A percentile compares a stretch with the other conserved stretches of the same genome.
Evolutionary conservation across 2,888 invertebrate genomes (phyloP).

Genomic region (Lordiphosa andalusiaca): DNA sequence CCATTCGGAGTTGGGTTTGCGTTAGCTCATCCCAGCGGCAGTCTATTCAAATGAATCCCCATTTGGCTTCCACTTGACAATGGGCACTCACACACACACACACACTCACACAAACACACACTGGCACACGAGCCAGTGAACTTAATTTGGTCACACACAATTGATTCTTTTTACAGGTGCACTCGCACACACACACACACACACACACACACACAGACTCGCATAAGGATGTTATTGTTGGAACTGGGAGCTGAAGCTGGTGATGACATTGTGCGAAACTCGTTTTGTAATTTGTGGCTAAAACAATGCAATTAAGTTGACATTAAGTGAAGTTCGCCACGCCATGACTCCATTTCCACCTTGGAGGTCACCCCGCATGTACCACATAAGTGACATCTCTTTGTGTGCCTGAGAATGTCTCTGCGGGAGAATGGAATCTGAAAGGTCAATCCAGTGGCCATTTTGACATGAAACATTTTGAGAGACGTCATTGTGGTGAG

Average conservation of each 20-base stretch:
- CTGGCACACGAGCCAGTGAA: slow-evolving; percentile 62
- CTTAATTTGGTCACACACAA: slow-evolving; percentile 79
- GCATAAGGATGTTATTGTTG: slow-evolving; percentile 46
- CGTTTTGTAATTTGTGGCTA: slow-evolving; percentile 76
- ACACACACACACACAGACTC: slow-evolving; percentile 7
- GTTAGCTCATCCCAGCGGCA: slow-evolving; percentile 28
- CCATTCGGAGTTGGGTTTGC: neutral
- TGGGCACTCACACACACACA: slow-evolving; percentile 29
- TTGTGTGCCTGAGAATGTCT: neutral
- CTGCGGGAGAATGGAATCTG: slow-evolving; percentile 53
- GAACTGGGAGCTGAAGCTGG: slow-evolving; percentile 26
- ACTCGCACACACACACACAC: slow-evolving; percentile 24
- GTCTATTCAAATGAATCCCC: slow-evolving; percentile 71
- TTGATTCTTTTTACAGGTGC: slow-evolving; percentile 72
- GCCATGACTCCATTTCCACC: slow-evolving; percentile 14
- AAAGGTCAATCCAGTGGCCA: slow-evolving; percentile 46
- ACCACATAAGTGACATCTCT: slow-evolving; percentile 13
- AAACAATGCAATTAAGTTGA: slow-evolving; percentile 77
- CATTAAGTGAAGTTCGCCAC: slow-evolving; percentile 69
- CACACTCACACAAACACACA: slow-evolving; percentile 6
- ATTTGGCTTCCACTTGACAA: slow-evolving; percentile 68
- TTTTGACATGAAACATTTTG: slow-evolving; percentile 7
- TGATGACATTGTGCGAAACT: slow-evolving; percentile 61
- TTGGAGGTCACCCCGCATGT: slow-evolving; percentile 36
- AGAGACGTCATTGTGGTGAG: neutral